Base-by-base conservation (phyloP, 2,113 vertebrate genomes). In the Microcebus murinus region DNA sequence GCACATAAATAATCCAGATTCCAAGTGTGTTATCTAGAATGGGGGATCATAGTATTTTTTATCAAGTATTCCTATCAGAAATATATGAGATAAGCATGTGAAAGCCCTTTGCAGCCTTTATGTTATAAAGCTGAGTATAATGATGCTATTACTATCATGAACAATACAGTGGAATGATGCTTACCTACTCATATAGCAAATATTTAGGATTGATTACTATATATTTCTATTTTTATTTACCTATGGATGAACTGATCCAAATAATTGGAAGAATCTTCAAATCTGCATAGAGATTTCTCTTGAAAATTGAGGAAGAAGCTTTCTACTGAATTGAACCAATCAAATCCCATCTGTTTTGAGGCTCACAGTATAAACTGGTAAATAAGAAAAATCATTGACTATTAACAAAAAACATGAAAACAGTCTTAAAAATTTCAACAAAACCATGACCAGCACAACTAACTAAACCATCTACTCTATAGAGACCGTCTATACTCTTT, bases 401-500 rank as follows among this genome's bases (percentile, higher is more conserved):
- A 89, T 92, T 94, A 92, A 92, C 71, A 11, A 79, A 80, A 94
- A 96, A 80, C 39, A 74, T 88, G 82, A 97, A 77, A 96, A 95
- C 50, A 87, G 91, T 91, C 74, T 94, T 93, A 90, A 97, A 97
- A 86, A 48, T 94, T 83, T 95, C 79, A 96, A 89, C 91, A 96
- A 87, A 96, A 68, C 63, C 70, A 96, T 82, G 68, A 93, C 39
- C 89, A 94, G 57, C 31, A 91, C 63, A 96, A 94, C 13, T 21
- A 71, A 83, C 36, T 81, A 48, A 95, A 94, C 71, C 59, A 87
- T 82, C 94, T 90, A 57, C 50, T 94, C 48, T 73, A 76, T 17
- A 87, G 70, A 92, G 70, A 67, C 80, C 85, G 65, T 89, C 93
- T 92, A 96, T 63, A 91, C 70, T 85, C 76, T 77, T 36, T 65